These are phyloP conservation scores for Drosophila teissieri DNA, from an alignment of 1,140 invertebrate species.

Conservation along the genomic window DNA sequence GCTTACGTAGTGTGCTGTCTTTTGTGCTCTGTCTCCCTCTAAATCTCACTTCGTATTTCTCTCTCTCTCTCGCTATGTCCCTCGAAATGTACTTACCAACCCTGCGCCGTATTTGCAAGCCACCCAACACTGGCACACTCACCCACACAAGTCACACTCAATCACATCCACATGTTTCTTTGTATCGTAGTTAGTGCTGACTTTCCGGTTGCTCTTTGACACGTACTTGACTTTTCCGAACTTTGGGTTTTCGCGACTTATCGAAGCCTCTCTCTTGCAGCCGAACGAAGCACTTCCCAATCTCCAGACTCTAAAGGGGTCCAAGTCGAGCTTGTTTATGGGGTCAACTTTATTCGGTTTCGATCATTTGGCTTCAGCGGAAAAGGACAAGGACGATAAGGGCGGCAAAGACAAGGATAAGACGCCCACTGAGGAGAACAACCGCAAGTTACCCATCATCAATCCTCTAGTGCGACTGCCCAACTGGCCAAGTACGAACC, in stretches of 20 bases:
- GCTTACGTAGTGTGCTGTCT: slow-evolving; percentile 61
- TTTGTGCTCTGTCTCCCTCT: slow-evolving; percentile 25
- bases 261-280: slow-evolving; percentile 70
- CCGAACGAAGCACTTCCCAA: slow-evolving; percentile 84
- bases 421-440: slow-evolving; percentile 84
- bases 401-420: slow-evolving; percentile 76
- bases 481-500: slow-evolving; percentile 92
- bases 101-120: slow-evolving; percentile 57
- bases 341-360: slow-evolving; percentile 80
- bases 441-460: slow-evolving; percentile 93
- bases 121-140: slow-evolving; percentile 50
- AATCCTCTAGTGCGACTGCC: slow-evolving; percentile 94
- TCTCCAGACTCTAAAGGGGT: slow-evolving; percentile 87
- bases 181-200: slow-evolving; percentile 81
- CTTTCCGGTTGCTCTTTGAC: slow-evolving; percentile 79
- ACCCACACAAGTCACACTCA: slow-evolving; percentile 37
- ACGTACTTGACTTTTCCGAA: slow-evolving; percentile 31
- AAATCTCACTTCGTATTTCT: slow-evolving; percentile 16
- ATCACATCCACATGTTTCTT: slow-evolving; percentile 68
- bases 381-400: slow-evolving; percentile 70
- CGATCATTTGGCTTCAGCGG: slow-evolving; percentile 54
- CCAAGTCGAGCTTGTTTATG: slow-evolving; percentile 85
- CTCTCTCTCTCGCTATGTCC: slow-evolving; percentile 29
- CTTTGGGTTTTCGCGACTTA: slow-evolving; percentile 36
- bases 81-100: slow-evolving; percentile 36